Evolutionary conservation across 1,140 invertebrate genomes (phyloP).

Genomic region (Sipha flava): DNA sequence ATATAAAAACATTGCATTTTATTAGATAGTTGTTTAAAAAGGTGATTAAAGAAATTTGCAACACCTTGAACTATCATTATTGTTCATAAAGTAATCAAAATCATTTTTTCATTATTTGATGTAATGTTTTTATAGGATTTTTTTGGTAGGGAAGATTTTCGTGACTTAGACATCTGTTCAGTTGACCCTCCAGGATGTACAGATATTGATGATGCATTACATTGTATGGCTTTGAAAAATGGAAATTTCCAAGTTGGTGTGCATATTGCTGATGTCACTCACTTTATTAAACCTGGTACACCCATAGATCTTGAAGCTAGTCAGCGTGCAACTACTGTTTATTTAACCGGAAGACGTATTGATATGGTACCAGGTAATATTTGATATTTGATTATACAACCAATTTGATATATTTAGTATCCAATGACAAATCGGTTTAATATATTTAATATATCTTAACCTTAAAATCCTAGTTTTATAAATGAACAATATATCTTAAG

Average conservation of each 20-base stretch:
- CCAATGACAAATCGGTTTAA: too few species aligned
- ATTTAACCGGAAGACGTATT: conserved; percentile 79
- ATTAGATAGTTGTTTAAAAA: too few species aligned
- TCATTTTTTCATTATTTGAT: background rate
- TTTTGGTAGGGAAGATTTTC: conserved; percentile 68
- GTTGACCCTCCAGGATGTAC: conserved; percentile 99
- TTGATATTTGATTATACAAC: too few species aligned
- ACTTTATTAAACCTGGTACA: conserved; percentile 83
- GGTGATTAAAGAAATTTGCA: too few species aligned
- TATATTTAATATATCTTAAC: too few species aligned
- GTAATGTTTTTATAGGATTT: conserved; percentile 54
- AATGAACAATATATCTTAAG: background rate
- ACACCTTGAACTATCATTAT: too few species aligned
- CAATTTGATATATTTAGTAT: too few species aligned
- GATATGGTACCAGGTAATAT: conserved; percentile 73
- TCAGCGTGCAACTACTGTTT: conserved; percentile 77
- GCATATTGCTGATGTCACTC: conserved; percentile 90
- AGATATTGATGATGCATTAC: conserved; percentile 97
- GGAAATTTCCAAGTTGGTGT: conserved; percentile 81
- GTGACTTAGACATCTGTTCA: conserved; percentile 82
- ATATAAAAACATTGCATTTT: too few species aligned
- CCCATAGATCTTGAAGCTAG: conserved; percentile 83
- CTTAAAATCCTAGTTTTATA: too few species aligned
- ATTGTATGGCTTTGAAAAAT: conserved; percentile 68
- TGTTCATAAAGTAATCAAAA: too few species aligned